These are phyloP conservation scores for Aphodius granarius DNA, from an alignment of 2,888 invertebrate genomes.

Conservation along the genomic window DNA sequence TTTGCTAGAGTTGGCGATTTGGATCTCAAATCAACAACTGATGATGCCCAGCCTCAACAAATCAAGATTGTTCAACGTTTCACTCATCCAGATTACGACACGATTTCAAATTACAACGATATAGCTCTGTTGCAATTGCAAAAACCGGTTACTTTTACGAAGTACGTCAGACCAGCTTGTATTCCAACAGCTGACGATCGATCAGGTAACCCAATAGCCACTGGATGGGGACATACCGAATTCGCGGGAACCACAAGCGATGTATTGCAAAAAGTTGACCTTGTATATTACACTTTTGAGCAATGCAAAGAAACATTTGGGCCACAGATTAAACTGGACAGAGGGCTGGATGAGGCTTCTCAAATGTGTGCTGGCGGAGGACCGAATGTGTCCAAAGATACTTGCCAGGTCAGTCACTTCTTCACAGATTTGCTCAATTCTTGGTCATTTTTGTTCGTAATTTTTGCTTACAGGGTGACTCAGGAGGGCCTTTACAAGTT, in stretches of 20 bases:
- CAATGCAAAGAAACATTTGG: slow-evolving; percentile 45
- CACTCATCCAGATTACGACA: slow-evolving; percentile 53
- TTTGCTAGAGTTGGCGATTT: slow-evolving; percentile 56
- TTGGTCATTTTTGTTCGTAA: slow-evolving; percentile 5
- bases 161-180: slow-evolving; percentile 56
- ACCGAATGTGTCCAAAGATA: slow-evolving; percentile 50
- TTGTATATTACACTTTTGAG: slow-evolving; percentile 44
- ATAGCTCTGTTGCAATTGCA: slow-evolving; percentile 56
- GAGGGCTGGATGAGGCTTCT: slow-evolving; percentile 15
- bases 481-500: slow-evolving; percentile 61
- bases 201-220: slow-evolving; percentile 43
- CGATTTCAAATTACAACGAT: slow-evolving; percentile 55
- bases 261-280: slow-evolving; percentile 54
- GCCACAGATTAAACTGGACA: slow-evolving; percentile 5
- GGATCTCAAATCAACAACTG: slow-evolving; percentile 45
- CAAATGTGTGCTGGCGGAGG: slow-evolving; percentile 53
- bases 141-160: slow-evolving; percentile 46
- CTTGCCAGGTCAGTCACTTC: slow-evolving; percentile 57
- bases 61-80: slow-evolving; percentile 45
- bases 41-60: slow-evolving; percentile 43
- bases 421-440: neutral
- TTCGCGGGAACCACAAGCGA: slow-evolving; percentile 38
- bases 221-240: slow-evolving; percentile 54
- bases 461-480: slow-evolving; percentile 57
- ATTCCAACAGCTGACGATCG: slow-evolving; percentile 41